A percentile compares a stretch with the other conserved stretches of the same genome.
phyloP scores from a whole-genome alignment of 2,888 invertebrate species.

The Tuta absoluta region DNA sequence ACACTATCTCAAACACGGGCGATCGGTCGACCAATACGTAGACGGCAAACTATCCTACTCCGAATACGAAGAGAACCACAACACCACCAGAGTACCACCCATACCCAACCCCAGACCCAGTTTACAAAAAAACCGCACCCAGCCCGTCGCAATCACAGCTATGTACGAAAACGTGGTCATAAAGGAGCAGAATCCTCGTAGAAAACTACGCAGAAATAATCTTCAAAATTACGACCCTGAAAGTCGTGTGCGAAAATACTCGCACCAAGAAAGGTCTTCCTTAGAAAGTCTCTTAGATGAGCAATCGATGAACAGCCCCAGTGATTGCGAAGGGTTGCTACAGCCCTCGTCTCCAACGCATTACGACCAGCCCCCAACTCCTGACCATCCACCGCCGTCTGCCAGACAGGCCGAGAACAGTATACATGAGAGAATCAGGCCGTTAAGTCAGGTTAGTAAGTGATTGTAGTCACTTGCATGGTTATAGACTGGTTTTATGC shows the following conservation, averaged over 20 bases:
- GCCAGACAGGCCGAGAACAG: conserved; percentile 93
- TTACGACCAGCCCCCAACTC: conserved; percentile 95
- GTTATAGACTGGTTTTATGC: not conserved
- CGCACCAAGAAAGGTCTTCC: conserved; percentile 79
- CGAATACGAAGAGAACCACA: conserved; percentile 80
- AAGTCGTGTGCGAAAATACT: conserved; percentile 69
- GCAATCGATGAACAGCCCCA: conserved; percentile 77
- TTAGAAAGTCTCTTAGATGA: conserved; percentile 83
- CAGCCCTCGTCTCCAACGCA: conserved; percentile 93
- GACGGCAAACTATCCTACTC: conserved; percentile 82
- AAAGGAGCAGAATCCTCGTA: conserved; percentile 86
- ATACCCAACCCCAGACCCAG: conserved; percentile 72
- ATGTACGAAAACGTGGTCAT: conserved; percentile 87
- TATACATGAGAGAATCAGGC: conserved; percentile 94
- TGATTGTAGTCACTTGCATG: conserved; percentile 38
- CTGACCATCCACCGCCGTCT: conserved; percentile 96
- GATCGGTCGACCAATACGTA: conserved; percentile 89
- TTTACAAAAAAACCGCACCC: conserved; percentile 70
- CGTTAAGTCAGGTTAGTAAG: conserved; percentile 91
- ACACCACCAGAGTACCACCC: conserved; percentile 69
- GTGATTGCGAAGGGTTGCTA: conserved; percentile 72
- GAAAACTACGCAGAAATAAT: conserved; percentile 84
- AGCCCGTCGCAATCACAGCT: conserved; percentile 87
- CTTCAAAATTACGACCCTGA: conserved; percentile 83
- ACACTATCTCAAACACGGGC: conserved; percentile 84